phyloP scores from a whole-genome alignment of 1,140 invertebrate species.

The Macrotrachela quadricornifera region DNA sequence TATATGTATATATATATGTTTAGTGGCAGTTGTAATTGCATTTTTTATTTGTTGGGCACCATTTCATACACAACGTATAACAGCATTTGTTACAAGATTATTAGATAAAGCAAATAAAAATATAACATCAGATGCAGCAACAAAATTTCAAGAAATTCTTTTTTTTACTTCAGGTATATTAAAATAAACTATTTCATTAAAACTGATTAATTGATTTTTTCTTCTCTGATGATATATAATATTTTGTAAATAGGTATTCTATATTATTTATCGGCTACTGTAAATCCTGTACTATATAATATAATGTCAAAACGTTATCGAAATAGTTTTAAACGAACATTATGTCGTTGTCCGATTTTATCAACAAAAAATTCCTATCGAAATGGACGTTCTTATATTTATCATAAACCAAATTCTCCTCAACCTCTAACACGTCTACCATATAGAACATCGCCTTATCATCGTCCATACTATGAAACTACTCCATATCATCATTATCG shows the following conservation, averaged over 20 bases:
- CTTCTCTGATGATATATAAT: neutral
- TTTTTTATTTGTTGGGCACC: conserved; percentile 83
- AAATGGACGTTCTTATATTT: no score
- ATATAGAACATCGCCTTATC: no score
- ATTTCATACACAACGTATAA: conserved; percentile 63
- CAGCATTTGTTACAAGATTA: conserved; percentile 27
- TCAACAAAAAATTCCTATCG: no score
- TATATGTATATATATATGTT: conserved; percentile 10
- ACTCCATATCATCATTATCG: no score
- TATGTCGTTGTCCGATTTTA: no score
- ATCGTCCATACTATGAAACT: no score
- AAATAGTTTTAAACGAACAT: conserved; percentile 28
- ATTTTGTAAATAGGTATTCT: neutral
- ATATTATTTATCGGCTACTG: conserved; percentile 41
- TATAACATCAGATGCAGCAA: neutral
- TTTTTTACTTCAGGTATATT: conserved; percentile 12
- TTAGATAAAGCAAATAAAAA: neutral
- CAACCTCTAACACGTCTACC: no score
- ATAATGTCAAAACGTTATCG: conserved; percentile 40
- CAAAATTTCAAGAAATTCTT: conserved; percentile 7
- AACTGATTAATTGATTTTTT: neutral
- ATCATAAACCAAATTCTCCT: no score
- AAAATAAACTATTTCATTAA: neutral
- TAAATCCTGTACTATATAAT: conserved; percentile 42
- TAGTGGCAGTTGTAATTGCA: conserved; percentile 70